Evolutionary conservation across 2,888 invertebrate genomes (phyloP).

Genomic region (Azorinus chamasolen): DNA sequence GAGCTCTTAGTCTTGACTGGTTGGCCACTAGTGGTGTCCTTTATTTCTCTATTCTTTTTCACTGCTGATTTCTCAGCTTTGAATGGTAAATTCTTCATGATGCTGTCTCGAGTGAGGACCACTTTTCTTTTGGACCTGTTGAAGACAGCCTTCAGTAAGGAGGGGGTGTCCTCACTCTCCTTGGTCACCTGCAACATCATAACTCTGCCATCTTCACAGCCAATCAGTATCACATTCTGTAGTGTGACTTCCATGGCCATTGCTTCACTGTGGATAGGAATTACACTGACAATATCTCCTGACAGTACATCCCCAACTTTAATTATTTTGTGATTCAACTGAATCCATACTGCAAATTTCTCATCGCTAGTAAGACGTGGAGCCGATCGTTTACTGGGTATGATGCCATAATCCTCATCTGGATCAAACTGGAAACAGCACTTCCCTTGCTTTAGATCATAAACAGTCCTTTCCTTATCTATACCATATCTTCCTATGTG

Average conservation of each 20-base stretch:
- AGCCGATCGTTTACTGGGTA: conserved; percentile 35
- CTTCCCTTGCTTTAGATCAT: conserved; percentile 61
- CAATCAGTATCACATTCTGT: conserved; percentile 62
- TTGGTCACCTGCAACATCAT: conserved; percentile 69
- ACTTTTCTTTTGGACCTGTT: conserved; percentile 34
- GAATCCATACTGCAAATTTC: conserved; percentile 63
- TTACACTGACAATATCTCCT: conserved; percentile 53
- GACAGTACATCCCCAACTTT: conserved; percentile 62
- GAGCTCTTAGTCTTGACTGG: no score
- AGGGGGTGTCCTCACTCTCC: neutral
- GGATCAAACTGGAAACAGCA: conserved; percentile 65
- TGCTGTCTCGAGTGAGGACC: conserved; percentile 22
- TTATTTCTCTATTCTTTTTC: no score
- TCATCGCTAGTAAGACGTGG: conserved; percentile 66
- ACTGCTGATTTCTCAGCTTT: no score
- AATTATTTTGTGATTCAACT: conserved; percentile 50
- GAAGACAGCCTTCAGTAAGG: conserved; percentile 31
- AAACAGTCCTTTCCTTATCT: conserved; percentile 57
- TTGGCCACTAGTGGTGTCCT: no score
- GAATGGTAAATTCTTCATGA: conserved; percentile 6
- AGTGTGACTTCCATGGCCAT: conserved; percentile 64
- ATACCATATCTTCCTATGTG: conserved; percentile 64
- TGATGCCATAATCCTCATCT: conserved; percentile 48
- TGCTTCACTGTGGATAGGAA: conserved; percentile 69
- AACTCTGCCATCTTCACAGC: conserved; percentile 73